Evolutionary conservation across 2,888 invertebrate genomes (phyloP).

Genomic region (Callyntrura guangdongensis): DNA sequence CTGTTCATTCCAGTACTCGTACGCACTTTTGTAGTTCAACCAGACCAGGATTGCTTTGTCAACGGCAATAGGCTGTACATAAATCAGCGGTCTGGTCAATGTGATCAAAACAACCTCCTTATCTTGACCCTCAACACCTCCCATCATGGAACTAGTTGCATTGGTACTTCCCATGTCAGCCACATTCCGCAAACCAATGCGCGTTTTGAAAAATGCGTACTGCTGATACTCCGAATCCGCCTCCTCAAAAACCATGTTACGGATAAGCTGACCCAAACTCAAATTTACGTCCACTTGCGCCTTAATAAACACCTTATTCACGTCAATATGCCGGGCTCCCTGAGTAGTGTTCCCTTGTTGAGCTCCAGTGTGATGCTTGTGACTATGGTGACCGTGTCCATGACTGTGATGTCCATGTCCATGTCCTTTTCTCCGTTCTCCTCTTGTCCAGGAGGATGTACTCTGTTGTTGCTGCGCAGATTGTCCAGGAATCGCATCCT

Average conservation of each 20-base stretch:
- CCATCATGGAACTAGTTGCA: constrained; percentile 83
- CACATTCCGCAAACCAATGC: constrained; percentile 89
- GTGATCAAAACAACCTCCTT: constrained; percentile 96
- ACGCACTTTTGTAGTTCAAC: constrained; percentile 99
- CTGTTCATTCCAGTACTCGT: constrained; percentile 99
- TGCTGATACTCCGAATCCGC: constrained; percentile 99
- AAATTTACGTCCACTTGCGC: constrained; percentile 97
- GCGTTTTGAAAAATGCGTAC: constrained; percentile 98
- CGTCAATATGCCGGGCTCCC: constrained; percentile 84
- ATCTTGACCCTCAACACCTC: constrained; percentile 87
- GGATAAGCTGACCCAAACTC: constrained; percentile 96
- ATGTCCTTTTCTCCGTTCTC: constrained; percentile 85
- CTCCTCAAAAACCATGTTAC: constrained; percentile 98
- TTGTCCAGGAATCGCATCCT: constrained; percentile 7
- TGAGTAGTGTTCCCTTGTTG: constrained; percentile 19
- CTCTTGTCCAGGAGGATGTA: constrained; percentile 32
- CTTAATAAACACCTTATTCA: constrained; percentile 91
- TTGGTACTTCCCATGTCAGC: constrained; percentile 84
- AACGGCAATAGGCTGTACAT: constrained; percentile 98
- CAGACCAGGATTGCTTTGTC: constrained; percentile 99
- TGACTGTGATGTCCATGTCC: constrained; percentile 66
- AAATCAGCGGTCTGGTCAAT: constrained; percentile 96
- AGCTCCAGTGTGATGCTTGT: constrained; percentile 16
- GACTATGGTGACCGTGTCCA: constrained; percentile 37
- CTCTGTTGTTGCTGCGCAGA: constrained; percentile 34